Evolutionary conservation across 2,113 vertebrate species (phyloP), one percentile per base, ranked within the genome.

Genomic region (Lota lota): DNA sequence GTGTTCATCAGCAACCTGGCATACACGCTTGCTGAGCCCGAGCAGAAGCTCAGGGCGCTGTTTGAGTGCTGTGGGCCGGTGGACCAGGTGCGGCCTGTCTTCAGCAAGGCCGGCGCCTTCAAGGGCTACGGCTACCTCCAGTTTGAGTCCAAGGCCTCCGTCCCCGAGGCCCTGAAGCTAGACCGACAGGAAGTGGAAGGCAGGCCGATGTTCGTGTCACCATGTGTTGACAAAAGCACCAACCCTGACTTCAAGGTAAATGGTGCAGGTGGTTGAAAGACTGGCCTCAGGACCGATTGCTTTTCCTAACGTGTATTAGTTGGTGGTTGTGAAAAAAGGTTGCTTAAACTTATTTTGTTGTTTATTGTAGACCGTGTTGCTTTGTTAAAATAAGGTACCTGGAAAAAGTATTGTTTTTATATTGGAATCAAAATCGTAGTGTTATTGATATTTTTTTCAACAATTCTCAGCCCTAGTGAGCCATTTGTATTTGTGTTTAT

Each of bases 1-100:
- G 95, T 99, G 12, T 99, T 99, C 5, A 91, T 99, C 89, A 99
- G 97, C 90, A 99, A 99, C 89, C 88, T 99, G 64, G 73, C 93
- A 19, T 99, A 95, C 80, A 93, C 79, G 24, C 83, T 99, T 91
- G 73, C 85, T 5, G 93, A 97, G 22, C 97, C 97, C 0, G 95
- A 95, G 1, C 67, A 7, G 1, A 93, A 89, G 57, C 91, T 99
- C 62, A 89, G 85, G 66, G 90, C 90, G 0, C 84, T 95, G 12
- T 99, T 99, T 36, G 92, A 92, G 74, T 74, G 77, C 81, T 97
- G 94, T 0, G 97, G 97, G 53, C 92, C 93, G 10, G 88, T 99
- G 12, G 76, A 74, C 0, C 89, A 97, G 73, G 74, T 98, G 68
- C 92, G 96, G 0, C 93, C 93, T 0, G 83, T 99, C 12, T 96